Evolutionary conservation across 37 sponge, comb jelly and placozoan genomes (phyloP), one percentile per base, ranked within the genome.

Genomic region (Ianthella basta): DNA sequence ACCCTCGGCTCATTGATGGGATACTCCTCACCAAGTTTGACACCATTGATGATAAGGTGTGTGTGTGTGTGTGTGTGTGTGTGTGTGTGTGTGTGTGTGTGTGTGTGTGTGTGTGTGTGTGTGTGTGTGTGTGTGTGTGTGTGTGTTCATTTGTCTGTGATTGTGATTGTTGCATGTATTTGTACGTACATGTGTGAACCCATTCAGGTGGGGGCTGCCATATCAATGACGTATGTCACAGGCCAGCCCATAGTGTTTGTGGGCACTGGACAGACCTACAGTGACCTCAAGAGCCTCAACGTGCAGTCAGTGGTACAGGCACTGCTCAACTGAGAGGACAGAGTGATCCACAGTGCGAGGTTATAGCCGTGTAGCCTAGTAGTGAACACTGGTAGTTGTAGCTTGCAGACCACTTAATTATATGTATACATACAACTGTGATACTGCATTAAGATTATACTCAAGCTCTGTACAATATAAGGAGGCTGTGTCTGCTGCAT

Each of bases 11-110:
- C 57, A 97, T 97, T 40, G 98, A 97, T 72, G 98, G 95, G 24
- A 95, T 97, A 16, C 86, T 97, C n/a, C 92, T 97, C 25, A 97
- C 98, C 65, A 97, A 97, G 82, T 97, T 97, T 85, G 98, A 97
- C 81, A 95, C 96, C 56, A 91, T 97, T 72, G 98, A 97, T 86
- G 98, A 97, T 57, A 97, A 97, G 93, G 94, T 96, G 27, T 81
- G 37, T 23, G 37, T 59, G 61, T 81, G 32, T 57, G 12, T 30
- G 19, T 34, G n/a, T 57, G 63, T 60, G 25, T 33, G 3, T 12
- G 38, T 81, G 13, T 13, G 80, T 79, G 15, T 13, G 8, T 79
- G 13, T 13, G 13, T 79, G 13, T 79, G 14, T 12, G 36, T 50
- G 30, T 79, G 13, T 79, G 14, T 79, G 6, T 24, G 79, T 66